Evolutionary conservation across 2,888 invertebrate genomes (phyloP), one percentile per base, ranked within the genome.

Genomic region (Hirtodrosophila histrioides): DNA sequence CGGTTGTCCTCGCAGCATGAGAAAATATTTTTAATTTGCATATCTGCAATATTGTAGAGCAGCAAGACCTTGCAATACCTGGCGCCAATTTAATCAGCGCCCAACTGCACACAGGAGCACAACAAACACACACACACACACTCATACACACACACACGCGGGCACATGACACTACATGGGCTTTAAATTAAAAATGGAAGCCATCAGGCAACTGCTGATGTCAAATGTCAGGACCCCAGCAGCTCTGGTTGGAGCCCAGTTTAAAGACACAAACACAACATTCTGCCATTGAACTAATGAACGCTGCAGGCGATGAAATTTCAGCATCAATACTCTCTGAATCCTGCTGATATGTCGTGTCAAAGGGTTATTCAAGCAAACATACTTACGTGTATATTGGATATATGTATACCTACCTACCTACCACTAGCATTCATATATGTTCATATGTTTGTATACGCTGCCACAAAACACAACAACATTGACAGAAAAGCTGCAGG

Each of bases 211-310:
- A 35, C 29, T 31, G 41, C 43, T 48, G 60, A 70, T 48, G 70
- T 73, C 60, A 61, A 72, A 60, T 50, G 67, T 46, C 58, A 56
- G 36, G 27, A 11, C 31, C 54, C 31, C 33, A 27, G 11, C 12
- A 55, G 41, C 23, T 45, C 36, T 24, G 35, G 56, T 17, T 53
- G 63, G 66, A 72, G 11, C 54, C 17, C 17, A 17, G 17, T 17
- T 49, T 41, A 43, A 51, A 45, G 53, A 69, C 67, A 61, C 49
- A 66, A 50, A 57, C 72, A 76, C 66, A 84, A 71, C 87, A 85
- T 77, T 75, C 75, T 50, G 6, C 27, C 78, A 69, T 78, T 69
- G 62, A 85, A 78, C 70, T 87, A 85, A 87, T 82, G 82, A 87
- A 82, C 72, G 68, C 88, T 78, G 68, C 72, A 78, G 82, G 82